Conservation (phyloP, 2,888 invertebrate species). For the Metalampra italica region DNA sequence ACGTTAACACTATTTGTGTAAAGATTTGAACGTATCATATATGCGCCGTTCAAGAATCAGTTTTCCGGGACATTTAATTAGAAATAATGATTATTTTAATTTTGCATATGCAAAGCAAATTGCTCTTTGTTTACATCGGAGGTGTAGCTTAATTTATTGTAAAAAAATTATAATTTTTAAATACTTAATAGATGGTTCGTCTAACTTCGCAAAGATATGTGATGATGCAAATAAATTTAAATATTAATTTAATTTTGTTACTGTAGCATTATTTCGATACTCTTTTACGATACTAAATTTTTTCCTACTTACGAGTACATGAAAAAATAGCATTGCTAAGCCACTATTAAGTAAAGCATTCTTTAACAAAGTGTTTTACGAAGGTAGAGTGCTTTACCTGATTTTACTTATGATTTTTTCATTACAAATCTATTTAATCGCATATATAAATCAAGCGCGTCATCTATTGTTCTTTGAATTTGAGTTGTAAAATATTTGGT, state of each 20-base stretch:
- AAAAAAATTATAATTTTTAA: neutral
- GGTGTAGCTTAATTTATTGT: neutral
- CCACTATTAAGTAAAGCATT: too few relatives aligned
- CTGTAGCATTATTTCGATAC: too few relatives aligned
- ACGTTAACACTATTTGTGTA: slow-evolving; percentile 61
- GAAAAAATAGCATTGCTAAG: too few relatives aligned
- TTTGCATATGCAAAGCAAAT: too few relatives aligned
- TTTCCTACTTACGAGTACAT: too few relatives aligned
- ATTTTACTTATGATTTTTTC: neutral
- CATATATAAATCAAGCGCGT: neutral
- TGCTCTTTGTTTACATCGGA: neutral
- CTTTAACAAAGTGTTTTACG: too few relatives aligned
- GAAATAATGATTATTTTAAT: neutral
- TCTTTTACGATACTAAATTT: too few relatives aligned
- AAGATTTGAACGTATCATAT: slow-evolving; percentile 45
- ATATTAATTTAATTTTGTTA: too few relatives aligned
- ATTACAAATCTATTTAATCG: neutral
- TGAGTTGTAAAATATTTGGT: slow-evolving; percentile 7
- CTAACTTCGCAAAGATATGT: too few relatives aligned
- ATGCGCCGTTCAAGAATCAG: slow-evolving; percentile 17
- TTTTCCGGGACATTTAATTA: slow-evolving; percentile 9
- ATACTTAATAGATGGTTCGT: too few relatives aligned
- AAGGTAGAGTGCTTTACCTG: too few relatives aligned
- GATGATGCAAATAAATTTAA: too few relatives aligned
- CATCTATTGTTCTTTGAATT: neutral